phyloP scores from a whole-genome alignment of 1,140 invertebrate species.

The Eriosoma lanigerum region DNA sequence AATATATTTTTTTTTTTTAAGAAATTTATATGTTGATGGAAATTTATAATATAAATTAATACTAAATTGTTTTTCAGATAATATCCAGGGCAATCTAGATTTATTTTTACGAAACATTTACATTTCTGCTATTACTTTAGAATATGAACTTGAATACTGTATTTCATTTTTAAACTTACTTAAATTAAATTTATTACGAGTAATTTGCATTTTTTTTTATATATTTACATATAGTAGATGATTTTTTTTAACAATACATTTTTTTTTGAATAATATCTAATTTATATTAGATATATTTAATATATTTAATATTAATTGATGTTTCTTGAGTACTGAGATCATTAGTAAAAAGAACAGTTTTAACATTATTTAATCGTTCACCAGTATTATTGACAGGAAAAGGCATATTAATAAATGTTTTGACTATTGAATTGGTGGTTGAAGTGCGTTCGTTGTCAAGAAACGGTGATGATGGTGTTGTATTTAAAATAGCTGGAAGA shows the following conservation, averaged over 20 bases:
- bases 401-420: not conserved
- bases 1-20: not conserved
- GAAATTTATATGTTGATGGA: conserved; percentile 18
- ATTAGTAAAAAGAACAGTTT: conserved; percentile 32
- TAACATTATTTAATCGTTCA: not conserved
- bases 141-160: not conserved
- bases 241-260: conserved; percentile 1
- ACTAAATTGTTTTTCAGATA: not conserved
- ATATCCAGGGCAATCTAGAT: not conserved
- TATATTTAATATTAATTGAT: too few species aligned
- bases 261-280: not conserved
- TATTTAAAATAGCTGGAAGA: not conserved
- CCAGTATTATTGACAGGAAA: not conserved
- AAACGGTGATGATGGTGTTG: not conserved
- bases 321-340: too few species aligned
- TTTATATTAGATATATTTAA: not conserved
- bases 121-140: conserved; percentile 3
- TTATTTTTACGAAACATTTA: conserved; percentile 15
- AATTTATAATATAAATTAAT: conserved; percentile 30
- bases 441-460: not conserved
- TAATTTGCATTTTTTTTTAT: not conserved
- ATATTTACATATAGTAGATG: not conserved
- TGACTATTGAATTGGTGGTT: not conserved
- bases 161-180: not conserved
- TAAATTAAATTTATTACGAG: conserved; percentile 13